Percentiles rank a stretch among this genome's conserved stretches.
phyloP scores from a whole-genome alignment of 2,797 vertebrate species.

The Lindbergichthys nudifrons region DNA sequence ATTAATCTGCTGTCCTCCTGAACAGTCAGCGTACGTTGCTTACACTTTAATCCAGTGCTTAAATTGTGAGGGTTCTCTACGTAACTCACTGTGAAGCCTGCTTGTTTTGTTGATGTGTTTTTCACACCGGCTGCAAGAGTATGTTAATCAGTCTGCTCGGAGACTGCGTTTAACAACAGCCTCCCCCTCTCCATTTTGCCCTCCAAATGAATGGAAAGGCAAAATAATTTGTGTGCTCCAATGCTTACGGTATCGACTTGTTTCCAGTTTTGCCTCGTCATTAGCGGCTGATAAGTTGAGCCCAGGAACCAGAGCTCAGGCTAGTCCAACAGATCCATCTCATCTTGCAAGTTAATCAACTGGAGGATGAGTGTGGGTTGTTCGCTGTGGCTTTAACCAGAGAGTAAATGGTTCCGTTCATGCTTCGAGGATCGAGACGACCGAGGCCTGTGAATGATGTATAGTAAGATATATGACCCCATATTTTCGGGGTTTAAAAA shows the following conservation, averaged over 20 bases:
- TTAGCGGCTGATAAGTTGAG: slow-evolving; percentile 68
- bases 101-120: slow-evolving; percentile 30
- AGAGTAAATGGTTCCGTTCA: slow-evolving; percentile 9
- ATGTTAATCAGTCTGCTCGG: slow-evolving; percentile 52
- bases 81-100: slow-evolving; percentile 27
- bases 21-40: slow-evolving; percentile 2
- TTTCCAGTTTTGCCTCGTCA: slow-evolving; percentile 54
- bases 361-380: slow-evolving; percentile 2
- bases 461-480: no score
- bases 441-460: background rate
- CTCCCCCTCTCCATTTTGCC: slow-evolving; percentile 22
- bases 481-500: background rate
- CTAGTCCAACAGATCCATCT: slow-evolving; percentile 33
- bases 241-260: slow-evolving; percentile 54
- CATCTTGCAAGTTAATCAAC: slow-evolving; percentile 39
- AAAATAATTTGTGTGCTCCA: slow-evolving; percentile 65
- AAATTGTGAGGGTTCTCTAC: slow-evolving; percentile 10
- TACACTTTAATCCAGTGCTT: slow-evolving; percentile 9
- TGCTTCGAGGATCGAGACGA: background rate
- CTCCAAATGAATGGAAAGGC: slow-evolving; percentile 58
- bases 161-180: slow-evolving; percentile 39
- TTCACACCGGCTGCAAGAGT: slow-evolving; percentile 43
- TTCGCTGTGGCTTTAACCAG: slow-evolving; percentile 22
- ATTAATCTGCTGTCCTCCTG: slow-evolving; percentile 15
- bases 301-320: slow-evolving; percentile 11